Percentiles rank a stretch among this genome's conserved stretches.
Evolutionary conservation across 2,113 vertebrate genomes (phyloP).

Genomic region (Otolemur garnettii): DNA sequence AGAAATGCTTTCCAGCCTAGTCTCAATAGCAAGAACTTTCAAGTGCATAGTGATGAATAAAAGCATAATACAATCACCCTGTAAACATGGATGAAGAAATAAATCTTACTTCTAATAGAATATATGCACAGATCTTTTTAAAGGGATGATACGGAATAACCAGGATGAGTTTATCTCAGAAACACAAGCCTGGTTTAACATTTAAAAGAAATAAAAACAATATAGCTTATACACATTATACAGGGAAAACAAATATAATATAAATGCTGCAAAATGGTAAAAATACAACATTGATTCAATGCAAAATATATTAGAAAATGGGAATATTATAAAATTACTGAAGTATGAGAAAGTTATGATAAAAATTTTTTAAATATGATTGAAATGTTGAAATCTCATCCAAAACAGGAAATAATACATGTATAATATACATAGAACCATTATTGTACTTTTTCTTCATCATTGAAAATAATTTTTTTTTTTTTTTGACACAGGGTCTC

Average conservation of each 20-base stretch:
- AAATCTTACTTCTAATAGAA: neutral
- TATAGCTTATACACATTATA: neutral
- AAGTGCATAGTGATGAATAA: too few relatives aligned
- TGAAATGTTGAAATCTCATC: neutral
- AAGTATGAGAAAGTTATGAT: too few relatives aligned
- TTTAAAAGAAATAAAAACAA: neutral
- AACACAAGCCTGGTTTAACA: neutral
- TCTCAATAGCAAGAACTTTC: too few relatives aligned
- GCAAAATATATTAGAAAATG: neutral
- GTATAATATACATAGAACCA: neutral
- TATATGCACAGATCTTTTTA: neutral
- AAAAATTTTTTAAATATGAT: too few relatives aligned
- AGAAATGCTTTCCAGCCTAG: too few relatives aligned
- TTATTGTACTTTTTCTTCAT: neutral
- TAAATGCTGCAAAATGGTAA: neutral
- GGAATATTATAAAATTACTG: too few relatives aligned
- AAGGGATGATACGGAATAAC: neutral
- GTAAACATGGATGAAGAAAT: too few relatives aligned
- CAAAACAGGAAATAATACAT: too few relatives aligned
- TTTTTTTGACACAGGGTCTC: too few relatives aligned
- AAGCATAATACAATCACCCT: too few relatives aligned
- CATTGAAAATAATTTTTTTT: neutral
- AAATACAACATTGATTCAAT: neutral
- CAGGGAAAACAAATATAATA: neutral
- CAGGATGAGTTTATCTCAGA: neutral